Evolutionary conservation across 2,888 invertebrate genomes (phyloP).

Genomic region (Bhutanitis thaidina): DNA sequence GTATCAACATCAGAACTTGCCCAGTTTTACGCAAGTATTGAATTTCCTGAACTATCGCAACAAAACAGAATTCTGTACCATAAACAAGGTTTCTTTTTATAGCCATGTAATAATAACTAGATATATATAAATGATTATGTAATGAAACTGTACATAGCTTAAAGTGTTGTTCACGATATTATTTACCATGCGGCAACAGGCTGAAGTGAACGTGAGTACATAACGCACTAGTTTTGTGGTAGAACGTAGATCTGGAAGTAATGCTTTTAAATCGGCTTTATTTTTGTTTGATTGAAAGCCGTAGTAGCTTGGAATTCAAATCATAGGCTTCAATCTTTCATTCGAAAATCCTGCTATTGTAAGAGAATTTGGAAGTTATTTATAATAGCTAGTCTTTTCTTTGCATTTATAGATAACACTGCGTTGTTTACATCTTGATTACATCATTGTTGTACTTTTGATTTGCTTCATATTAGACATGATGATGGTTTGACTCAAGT

Average conservation of each 20-base stretch:
- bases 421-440: slow-evolving; percentile 5
- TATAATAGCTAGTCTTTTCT: too few relatives aligned
- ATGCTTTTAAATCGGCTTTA: background rate
- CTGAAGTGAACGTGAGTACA: slow-evolving; percentile 86
- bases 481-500: slow-evolving; percentile 4
- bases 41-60: background rate
- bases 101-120: slow-evolving; percentile 3
- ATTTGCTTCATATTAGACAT: slow-evolving; percentile 1
- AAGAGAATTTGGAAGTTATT: too few relatives aligned
- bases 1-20: too few relatives aligned
- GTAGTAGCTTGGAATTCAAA: too few relatives aligned
- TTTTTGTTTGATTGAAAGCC: background rate
- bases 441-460: slow-evolving; percentile 13
- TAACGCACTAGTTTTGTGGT: slow-evolving; percentile 2
- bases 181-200: slow-evolving; percentile 81
- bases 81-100: background rate
- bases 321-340: too few relatives aligned
- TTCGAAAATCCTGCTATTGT: too few relatives aligned
- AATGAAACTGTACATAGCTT: slow-evolving; percentile 71
- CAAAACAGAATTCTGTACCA: background rate
- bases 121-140: slow-evolving; percentile 6
- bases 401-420: too few relatives aligned
- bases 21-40: background rate
- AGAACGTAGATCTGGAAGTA: background rate
- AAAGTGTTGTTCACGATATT: slow-evolving; percentile 52